Evolutionary conservation across 1,140 invertebrate genomes (phyloP).

Genomic region (Araneus ventricosus): DNA sequence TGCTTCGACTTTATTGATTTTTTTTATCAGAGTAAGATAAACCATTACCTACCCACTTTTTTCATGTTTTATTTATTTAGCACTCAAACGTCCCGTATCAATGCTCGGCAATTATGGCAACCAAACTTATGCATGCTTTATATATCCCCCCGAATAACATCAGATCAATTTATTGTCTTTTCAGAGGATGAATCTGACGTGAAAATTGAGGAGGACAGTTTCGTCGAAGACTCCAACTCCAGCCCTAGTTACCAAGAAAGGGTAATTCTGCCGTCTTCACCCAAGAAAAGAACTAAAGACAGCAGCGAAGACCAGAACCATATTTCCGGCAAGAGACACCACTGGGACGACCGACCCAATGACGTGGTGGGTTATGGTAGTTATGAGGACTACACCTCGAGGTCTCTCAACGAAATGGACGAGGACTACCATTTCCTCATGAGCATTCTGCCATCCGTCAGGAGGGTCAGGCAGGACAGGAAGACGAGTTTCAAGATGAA

Average conservation of each 20-base stretch:
- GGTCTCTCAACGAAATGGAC: slow-evolving; percentile 5
- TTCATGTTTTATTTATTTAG: too few relatives aligned
- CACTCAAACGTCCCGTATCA: too few relatives aligned
- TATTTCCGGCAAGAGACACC: neutral
- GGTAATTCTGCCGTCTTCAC: neutral
- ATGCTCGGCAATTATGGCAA: too few relatives aligned
- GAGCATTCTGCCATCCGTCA: slow-evolving; percentile 32
- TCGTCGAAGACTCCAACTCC: neutral
- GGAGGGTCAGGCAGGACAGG: neutral
- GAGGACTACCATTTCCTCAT: slow-evolving; percentile 48
- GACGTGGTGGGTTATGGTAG: neutral
- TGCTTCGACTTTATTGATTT: too few relatives aligned
- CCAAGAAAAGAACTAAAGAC: slow-evolving; percentile 6
- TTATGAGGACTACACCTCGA: neutral
- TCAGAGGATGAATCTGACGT: neutral
- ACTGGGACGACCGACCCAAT: neutral
- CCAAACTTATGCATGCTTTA: too few relatives aligned
- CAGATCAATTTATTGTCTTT: neutral
- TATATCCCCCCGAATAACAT: too few relatives aligned
- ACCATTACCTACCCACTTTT: too few relatives aligned
- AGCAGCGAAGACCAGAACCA: neutral
- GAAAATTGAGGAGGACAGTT: neutral
- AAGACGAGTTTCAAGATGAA: slow-evolving; percentile 44
- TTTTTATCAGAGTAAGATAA: too few relatives aligned
- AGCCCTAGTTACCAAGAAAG: neutral